Percentiles rank a stretch among this genome's conserved stretches.
These are phyloP conservation scores for Saxicola maurus DNA, from an alignment of 2,797 vertebrate species.

Conservation along the genomic window DNA sequence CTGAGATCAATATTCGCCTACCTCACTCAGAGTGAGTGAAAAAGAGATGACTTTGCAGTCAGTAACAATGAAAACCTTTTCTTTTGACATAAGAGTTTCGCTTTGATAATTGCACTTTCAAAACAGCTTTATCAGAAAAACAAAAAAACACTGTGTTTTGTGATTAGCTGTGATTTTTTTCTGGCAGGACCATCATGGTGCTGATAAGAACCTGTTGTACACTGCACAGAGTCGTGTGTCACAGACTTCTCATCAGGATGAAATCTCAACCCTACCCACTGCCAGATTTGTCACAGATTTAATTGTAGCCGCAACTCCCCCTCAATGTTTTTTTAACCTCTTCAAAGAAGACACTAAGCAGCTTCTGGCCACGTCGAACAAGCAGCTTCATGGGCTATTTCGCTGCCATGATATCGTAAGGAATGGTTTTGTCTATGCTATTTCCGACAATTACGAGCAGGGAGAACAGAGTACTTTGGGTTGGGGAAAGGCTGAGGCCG, in stretches of 20 bases:
- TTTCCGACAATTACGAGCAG: fast-evolving
- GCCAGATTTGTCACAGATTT: not conserved
- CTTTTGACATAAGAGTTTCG: not conserved
- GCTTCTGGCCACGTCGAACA: not conserved
- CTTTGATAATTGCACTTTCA: not conserved
- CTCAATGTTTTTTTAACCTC: not conserved
- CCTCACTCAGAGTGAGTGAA: not conserved
- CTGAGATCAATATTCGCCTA: not conserved
- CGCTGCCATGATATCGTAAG: fast-evolving
- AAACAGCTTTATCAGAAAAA: not conserved
- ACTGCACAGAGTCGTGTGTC: not conserved
- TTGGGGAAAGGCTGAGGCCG: not conserved
- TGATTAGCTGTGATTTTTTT: not conserved
- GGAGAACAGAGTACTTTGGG: fast-evolving
- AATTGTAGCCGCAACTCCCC: not conserved
- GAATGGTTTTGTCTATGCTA: not conserved
- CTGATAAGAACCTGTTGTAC: not conserved
- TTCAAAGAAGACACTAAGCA: not conserved
- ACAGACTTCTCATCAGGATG: not conserved
- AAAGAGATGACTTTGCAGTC: not conserved
- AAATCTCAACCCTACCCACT: not conserved
- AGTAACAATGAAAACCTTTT: not conserved
- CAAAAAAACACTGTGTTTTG: not conserved
- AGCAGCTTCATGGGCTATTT: not conserved
- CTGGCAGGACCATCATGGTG: not conserved